phyloP scores from a whole-genome alignment of 2,888 invertebrate species.

The Amphiduros pacificus region DNA sequence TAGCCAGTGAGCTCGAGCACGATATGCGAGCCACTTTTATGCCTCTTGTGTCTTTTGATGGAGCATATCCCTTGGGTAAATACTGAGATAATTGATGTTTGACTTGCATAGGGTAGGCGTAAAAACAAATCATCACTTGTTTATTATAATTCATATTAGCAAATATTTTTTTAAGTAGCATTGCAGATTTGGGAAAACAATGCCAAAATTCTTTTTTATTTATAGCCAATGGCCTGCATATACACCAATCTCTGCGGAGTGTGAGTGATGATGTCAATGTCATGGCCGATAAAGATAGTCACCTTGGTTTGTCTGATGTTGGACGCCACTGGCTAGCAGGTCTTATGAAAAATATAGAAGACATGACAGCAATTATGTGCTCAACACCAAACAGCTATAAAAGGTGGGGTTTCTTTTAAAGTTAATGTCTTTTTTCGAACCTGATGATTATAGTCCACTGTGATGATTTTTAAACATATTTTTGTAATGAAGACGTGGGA shows the following conservation, averaged over 20 bases:
- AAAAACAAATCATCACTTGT: too few species aligned
- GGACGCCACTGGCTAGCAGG: slow-evolving; percentile 36
- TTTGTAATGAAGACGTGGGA: too few species aligned
- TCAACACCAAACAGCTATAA: slow-evolving; percentile 43
- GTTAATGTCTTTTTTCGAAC: too few species aligned
- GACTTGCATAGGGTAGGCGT: too few species aligned
- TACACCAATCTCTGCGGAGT: slow-evolving; percentile 34
- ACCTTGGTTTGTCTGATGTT: slow-evolving; percentile 26
- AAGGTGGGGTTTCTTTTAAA: too few species aligned
- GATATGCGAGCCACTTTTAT: too few species aligned
- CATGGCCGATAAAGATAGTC: slow-evolving; percentile 19
- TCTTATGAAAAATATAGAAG: slow-evolving; percentile 30
- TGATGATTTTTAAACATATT: too few species aligned
- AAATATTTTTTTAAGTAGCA: not conserved
- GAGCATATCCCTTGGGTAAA: too few species aligned
- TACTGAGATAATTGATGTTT: too few species aligned
- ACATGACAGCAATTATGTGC: slow-evolving; percentile 34
- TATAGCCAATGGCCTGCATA: slow-evolving; percentile 34
- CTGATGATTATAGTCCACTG: too few species aligned
- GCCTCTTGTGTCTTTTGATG: too few species aligned
- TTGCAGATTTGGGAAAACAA: not conserved
- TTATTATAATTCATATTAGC: not conserved
- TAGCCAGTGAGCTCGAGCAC: too few species aligned
- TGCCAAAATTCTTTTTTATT: not conserved
- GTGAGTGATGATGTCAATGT: slow-evolving; percentile 22